phyloP scores from a whole-genome alignment of 2,888 invertebrate species.

The Elegia similella region DNA sequence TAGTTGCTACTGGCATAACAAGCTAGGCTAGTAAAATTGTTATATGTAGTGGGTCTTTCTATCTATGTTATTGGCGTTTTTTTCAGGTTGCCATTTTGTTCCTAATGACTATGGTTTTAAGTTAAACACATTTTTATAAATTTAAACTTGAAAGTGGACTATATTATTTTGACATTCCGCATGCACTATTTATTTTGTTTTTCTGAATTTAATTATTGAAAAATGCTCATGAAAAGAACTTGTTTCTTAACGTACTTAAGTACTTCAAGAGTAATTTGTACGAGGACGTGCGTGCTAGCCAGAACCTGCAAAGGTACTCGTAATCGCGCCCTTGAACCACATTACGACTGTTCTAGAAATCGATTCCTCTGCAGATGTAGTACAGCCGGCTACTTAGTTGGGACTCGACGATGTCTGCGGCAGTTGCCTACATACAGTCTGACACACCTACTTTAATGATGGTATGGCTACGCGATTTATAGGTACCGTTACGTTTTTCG shows the following conservation, averaged over 20 bases:
- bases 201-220: too few species aligned
- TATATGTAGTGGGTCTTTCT: too few species aligned
- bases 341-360: constrained; percentile 36
- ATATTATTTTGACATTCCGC: too few species aligned
- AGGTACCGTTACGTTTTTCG: not conserved
- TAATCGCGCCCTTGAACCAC: constrained; percentile 37
- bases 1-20: too few species aligned
- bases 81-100: too few species aligned
- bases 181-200: too few species aligned
- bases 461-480: constrained; percentile 3
- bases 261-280: not conserved
- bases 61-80: too few species aligned
- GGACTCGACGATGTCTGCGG: not conserved
- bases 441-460: not conserved
- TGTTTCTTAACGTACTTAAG: too few species aligned
- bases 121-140: too few species aligned
- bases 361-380: constrained; percentile 32
- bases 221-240: too few species aligned
- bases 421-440: not conserved
- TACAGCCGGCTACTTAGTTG: constrained; percentile 1
- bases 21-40: not conserved
- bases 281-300: not conserved
- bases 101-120: too few species aligned
- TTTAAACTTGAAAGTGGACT: too few species aligned
- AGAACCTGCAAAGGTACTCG: constrained; percentile 19